Conservation (phyloP, 2,888 invertebrate genomes). For the Leptinotarsa tumamoca region DNA sequence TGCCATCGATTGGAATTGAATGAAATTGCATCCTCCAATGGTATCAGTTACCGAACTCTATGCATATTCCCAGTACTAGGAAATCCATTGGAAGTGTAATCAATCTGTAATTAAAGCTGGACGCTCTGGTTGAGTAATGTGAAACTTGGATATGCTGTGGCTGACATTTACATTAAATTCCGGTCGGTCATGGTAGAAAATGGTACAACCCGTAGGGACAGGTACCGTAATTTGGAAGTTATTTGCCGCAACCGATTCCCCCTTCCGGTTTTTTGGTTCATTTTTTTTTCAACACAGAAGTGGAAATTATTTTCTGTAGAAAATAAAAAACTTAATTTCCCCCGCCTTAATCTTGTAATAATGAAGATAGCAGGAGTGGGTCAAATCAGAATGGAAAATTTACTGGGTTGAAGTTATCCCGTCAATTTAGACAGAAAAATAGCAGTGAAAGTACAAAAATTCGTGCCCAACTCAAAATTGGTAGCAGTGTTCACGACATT, state of each 20-base stretch:
- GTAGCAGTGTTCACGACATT: too few species aligned
- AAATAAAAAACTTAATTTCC: too few species aligned
- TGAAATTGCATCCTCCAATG: constrained; percentile 23
- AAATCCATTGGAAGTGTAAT: constrained; percentile 31
- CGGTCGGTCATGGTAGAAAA: constrained; percentile 15
- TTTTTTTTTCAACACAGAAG: not conserved
- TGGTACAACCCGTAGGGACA: not conserved
- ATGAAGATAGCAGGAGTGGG: too few species aligned
- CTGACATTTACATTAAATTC: constrained; percentile 18
- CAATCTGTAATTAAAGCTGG: constrained; percentile 31
- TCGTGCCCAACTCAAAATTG: too few species aligned
- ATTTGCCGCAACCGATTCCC: not conserved
- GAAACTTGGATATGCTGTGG: constrained; percentile 4
- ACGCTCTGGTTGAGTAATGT: constrained; percentile 18
- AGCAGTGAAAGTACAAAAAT: too few species aligned
- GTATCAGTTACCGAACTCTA: constrained; percentile 27
- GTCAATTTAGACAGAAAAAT: too few species aligned
- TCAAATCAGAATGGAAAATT: too few species aligned
- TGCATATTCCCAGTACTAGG: constrained; percentile 32
- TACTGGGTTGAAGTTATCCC: too few species aligned
- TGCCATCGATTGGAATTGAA: constrained; percentile 20
- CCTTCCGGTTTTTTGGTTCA: too few species aligned
- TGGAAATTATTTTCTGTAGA: not conserved
- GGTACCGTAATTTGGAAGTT: constrained; percentile 13
- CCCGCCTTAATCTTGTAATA: too few species aligned